phyloP scores from a whole-genome alignment of 2,888 invertebrate genomes.

The Caenorhabditis sp. region DNA sequence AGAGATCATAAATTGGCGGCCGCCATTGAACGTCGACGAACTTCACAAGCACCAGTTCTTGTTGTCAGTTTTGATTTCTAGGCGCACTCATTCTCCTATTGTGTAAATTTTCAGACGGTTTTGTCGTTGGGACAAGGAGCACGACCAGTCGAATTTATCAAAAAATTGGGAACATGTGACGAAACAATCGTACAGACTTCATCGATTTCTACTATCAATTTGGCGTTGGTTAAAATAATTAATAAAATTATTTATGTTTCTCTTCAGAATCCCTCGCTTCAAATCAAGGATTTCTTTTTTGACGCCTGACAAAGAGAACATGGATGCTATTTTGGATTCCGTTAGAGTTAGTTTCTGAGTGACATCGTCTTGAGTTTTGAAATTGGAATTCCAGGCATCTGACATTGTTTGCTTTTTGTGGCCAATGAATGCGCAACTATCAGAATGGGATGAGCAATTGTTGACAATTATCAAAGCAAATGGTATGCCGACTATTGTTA shows the following conservation, averaged over 20 bases:
- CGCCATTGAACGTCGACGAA: conserved; percentile 38
- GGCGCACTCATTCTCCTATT: neutral
- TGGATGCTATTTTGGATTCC: conserved; percentile 61
- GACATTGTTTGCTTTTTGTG: conserved; percentile 85
- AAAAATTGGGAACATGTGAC: conserved; percentile 41
- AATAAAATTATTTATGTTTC: neutral
- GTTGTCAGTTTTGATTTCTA: conserved; percentile 21
- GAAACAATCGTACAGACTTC: conserved; percentile 46
- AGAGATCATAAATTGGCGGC: conserved; percentile 42
- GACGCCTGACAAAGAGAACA: conserved; percentile 48
- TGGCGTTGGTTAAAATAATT: conserved; percentile 44
- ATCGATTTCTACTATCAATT: conserved; percentile 46
- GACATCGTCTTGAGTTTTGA: neutral
- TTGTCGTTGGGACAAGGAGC: conserved; percentile 54
- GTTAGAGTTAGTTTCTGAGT: conserved; percentile 35
- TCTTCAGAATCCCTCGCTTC: conserved; percentile 62
- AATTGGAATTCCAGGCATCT: conserved; percentile 76
- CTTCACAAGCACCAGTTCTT: conserved; percentile 41
- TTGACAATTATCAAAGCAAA: conserved; percentile 61
- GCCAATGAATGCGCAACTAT: conserved; percentile 74
- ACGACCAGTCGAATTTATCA: conserved; percentile 43
- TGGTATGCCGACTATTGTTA: conserved; percentile 75
- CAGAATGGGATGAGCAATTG: conserved; percentile 55
- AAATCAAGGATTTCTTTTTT: conserved; percentile 61
- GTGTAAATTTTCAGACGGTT: conserved; percentile 48